Percentiles rank a stretch among this genome's conserved stretches.
Conservation (phyloP, 2,113 vertebrate species). For the Oxyura jamaicensis region DNA sequence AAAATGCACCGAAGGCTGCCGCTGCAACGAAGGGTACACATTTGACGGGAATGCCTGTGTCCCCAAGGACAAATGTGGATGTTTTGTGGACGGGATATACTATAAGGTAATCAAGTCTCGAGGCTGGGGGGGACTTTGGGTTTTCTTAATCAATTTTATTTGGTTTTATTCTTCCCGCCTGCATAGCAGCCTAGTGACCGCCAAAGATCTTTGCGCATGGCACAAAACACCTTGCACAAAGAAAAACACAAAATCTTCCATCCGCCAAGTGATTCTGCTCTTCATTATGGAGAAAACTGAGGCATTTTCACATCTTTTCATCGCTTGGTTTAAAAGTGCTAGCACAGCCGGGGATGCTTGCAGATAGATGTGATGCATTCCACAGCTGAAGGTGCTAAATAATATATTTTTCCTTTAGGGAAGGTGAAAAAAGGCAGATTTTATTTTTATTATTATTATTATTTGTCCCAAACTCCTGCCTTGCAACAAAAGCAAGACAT, state of each 20-base stretch:
- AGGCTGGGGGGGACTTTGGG: fast-evolving
- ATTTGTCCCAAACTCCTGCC: not conserved
- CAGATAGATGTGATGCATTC: fast-evolving
- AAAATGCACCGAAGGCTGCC: slow-evolving; percentile 81
- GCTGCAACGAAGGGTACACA: slow-evolving; percentile 75
- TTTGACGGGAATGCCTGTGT: slow-evolving; percentile 76
- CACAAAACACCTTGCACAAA: not conserved
- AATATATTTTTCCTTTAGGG: not conserved
- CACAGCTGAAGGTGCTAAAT: not conserved
- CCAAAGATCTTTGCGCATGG: too few relatives aligned
- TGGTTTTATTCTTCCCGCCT: not conserved
- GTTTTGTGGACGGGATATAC: slow-evolving; percentile 76
- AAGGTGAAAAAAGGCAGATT: not conserved
- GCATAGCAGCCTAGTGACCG: too few relatives aligned
- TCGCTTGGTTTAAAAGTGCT: too few relatives aligned
- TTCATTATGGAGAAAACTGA: not conserved
- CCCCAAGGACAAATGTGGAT: slow-evolving; percentile 75
- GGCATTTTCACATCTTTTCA: not conserved
- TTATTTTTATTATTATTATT: too few relatives aligned
- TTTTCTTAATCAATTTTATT: not conserved
- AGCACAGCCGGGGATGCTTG: not conserved
- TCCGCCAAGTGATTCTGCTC: not conserved
- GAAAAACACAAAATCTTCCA: not conserved
- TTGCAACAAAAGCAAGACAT: not conserved
- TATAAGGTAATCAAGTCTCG: not conserved